Percentiles rank a stretch among this genome's conserved stretches.
Evolutionary conservation across 2,888 invertebrate genomes (phyloP).

Genomic region (Lasius platythorax): DNA sequence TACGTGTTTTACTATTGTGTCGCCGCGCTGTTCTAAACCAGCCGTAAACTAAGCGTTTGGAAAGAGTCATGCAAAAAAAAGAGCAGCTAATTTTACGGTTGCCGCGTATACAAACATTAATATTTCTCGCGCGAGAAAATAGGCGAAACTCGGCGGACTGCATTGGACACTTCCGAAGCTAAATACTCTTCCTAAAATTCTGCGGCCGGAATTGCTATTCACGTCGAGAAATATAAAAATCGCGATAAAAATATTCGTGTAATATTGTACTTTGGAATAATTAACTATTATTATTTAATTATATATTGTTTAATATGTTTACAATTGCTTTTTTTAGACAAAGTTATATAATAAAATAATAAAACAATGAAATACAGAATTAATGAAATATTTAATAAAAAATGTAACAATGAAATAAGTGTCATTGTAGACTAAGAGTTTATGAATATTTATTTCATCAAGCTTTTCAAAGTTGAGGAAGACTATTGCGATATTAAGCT

Average conservation of each 20-base stretch:
- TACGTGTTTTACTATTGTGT: constrained; percentile 32
- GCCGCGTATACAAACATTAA: constrained; percentile 16
- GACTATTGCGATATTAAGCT: not conserved
- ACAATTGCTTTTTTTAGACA: not conserved
- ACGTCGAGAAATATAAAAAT: constrained; percentile 4
- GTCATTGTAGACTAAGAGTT: no score
- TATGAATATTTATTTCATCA: not conserved
- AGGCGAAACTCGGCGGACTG: constrained; percentile 28
- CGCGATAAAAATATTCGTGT: not conserved
- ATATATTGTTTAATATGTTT: not conserved
- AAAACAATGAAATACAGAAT: not conserved
- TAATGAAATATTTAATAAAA: not conserved
- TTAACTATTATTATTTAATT: not conserved
- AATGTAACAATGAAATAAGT: not conserved
- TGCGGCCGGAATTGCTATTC: constrained; percentile 19
- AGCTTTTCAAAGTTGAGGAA: not conserved
- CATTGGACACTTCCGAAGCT: constrained; percentile 37
- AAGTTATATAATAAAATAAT: not conserved
- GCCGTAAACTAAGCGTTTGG: constrained; percentile 21
- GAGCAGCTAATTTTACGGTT: constrained; percentile 12
- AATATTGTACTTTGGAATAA: not conserved
- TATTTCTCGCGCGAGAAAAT: constrained; percentile 37
- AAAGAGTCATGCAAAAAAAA: constrained; percentile 26
- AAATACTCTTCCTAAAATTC: constrained; percentile 38
- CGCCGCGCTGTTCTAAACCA: not conserved